These are phyloP conservation scores for Pogonophryne albipinna DNA, from an alignment of 2,797 vertebrate genomes.

Conservation along the genomic window DNA sequence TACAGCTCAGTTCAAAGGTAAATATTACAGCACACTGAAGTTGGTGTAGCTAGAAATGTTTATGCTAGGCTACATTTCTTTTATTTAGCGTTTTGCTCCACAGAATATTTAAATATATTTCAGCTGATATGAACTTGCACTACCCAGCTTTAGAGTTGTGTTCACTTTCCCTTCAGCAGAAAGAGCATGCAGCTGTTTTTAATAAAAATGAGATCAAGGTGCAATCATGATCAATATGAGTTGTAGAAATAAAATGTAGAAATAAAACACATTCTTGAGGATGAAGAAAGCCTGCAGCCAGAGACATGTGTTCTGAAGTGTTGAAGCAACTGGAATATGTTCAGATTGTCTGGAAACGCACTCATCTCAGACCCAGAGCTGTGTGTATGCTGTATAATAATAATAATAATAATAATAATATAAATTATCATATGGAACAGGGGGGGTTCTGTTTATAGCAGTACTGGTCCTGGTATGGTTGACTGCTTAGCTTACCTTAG, in stretches of 20 bases:
- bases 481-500: not conserved
- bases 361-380: not conserved
- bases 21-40: not conserved
- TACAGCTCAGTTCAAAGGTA: not conserved
- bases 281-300: not conserved
- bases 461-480: not conserved
- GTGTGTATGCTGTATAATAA: not conserved
- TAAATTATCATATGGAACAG: not conserved
- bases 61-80: not conserved
- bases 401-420: not conserved
- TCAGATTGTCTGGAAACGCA: not conserved
- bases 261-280: not conserved
- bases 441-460: not conserved
- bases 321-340: slow-evolving; percentile 4
- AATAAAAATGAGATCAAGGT: not conserved
- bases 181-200: slow-evolving; percentile 3
- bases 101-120: not conserved
- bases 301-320: slow-evolving; percentile 6
- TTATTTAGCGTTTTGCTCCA: not conserved
- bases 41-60: not conserved
- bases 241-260: not conserved
- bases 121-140: not conserved
- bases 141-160: too few relatives aligned
- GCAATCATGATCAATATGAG: too few relatives aligned
- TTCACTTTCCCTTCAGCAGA: not conserved